phyloP scores from a whole-genome alignment of 2,113 vertebrate species.

The Eretmochelys imbricata region DNA sequence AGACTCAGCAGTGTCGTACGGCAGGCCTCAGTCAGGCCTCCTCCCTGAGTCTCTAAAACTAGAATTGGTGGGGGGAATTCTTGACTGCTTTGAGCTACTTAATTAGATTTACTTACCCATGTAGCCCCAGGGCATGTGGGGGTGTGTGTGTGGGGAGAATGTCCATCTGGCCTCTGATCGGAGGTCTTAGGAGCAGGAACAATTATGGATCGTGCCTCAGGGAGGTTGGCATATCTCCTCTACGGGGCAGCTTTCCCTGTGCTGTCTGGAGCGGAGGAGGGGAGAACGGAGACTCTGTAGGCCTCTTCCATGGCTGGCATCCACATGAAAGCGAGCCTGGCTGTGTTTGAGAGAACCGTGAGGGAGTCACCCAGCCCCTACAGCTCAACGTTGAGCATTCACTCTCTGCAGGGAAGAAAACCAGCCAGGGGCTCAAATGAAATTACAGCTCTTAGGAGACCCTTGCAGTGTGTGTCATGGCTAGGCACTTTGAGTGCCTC shows the following conservation, averaged over 20 bases:
- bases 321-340: not conserved
- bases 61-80: no score
- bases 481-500: not conserved
- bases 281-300: not conserved
- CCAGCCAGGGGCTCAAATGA: not conserved
- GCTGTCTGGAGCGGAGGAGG: not conserved
- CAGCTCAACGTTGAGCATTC: not conserved
- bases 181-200: not conserved
- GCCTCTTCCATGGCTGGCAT: not conserved
- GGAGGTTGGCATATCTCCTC: no score
- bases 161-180: not conserved
- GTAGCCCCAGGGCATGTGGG: not conserved
- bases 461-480: not conserved
- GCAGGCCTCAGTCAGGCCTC: no score
- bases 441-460: not conserved
- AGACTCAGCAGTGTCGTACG: not conserved
- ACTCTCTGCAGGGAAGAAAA: not conserved
- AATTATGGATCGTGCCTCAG: not conserved
- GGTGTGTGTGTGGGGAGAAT: not conserved
- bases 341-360: not conserved
- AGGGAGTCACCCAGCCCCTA: not conserved
- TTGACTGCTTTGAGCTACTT: not conserved
- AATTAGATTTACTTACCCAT: not conserved
- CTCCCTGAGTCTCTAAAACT: not conserved
- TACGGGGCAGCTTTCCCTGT: accelerated